Base-by-base conservation (phyloP, 2,113 vertebrate species). In the Grallaria varia region DNA sequence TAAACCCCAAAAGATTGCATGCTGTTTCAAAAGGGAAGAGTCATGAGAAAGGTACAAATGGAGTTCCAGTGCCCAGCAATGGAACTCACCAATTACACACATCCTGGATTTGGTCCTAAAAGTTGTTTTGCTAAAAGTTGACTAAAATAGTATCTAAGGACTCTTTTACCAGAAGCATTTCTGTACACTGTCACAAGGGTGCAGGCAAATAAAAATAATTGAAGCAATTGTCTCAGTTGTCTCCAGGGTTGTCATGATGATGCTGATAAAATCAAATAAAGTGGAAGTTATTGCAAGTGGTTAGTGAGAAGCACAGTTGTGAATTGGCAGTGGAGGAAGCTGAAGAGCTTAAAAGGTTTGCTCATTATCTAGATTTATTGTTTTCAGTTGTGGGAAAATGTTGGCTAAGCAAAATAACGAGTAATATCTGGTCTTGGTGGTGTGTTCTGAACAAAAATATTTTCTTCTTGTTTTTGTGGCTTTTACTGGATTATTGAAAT, bases 201-300 rank as follows among this genome's bases (percentile, higher is more conserved):
- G 55, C 91, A 92, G 88, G 94, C 73, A 80, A 94, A 96, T 90
- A 92, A 95, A 97, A 95, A 90, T 96, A 97, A 97, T 85, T 74
- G 97, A 95, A 81, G 96, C 97, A 88, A 87, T 97, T 97, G 97
- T 97, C 97, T 97, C 58, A 1, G 68, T 96, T 88, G 95, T 97
- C 96, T 97, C 97, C 55, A 56, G 97, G 89, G 95, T 91, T 96
- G 98, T 97, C 97, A 95, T 8, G 55, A 96, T 87, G 96, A 91
- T 75, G 93, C 95, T 96, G 97, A 97, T 97, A 97, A 96, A 95
- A 97, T 97, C 97, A 93, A 96, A 96, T 93, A 85, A 96, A 96
- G 86, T 80, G 93, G 86, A 77, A 95, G 96, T 86, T 93, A 95
- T 90, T 96, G 91, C 59, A 87, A 78, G 90, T 91, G 93, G 96